Evolutionary conservation across 2,888 invertebrate genomes (phyloP), one percentile per base, ranked within the genome.

Genomic region (Microctonus hyperodae): DNA sequence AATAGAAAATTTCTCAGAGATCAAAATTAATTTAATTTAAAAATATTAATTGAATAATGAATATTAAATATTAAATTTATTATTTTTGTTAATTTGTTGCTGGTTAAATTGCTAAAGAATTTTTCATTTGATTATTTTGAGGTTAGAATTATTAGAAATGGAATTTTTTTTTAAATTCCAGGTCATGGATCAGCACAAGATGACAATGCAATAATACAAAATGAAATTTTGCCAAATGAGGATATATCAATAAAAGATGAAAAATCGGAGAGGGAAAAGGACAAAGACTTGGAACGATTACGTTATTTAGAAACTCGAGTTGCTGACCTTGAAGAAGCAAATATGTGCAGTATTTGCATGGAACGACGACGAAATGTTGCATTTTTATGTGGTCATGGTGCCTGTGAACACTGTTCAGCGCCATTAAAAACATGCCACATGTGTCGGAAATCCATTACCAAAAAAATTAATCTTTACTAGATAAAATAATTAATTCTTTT

Each of bases 261-360:
- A 0, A 74, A 74, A 35, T 74, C 69, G 13, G 76, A 78, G 16
- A 75, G 72, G 40, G 81, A 82, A 23, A 81, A 81, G 62, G 79
- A 83, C 33, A 82, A 81, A 67, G 78, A 82, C 35, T 69, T 83
- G 51, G 83, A 82, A 57, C 75, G 83, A 51, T 63, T 88, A 64
- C 83, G 85, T 40, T 90, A 90, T 77, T 84, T 93, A 64, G 93
- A 93, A 81, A 90, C 90, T 74, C 91, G 92, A 84, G 90, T 95
- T 69, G 92, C 92, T 51, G 94, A 95, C 84, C 90, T 95, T 73
- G 95, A 95, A 81, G 95, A 95, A 78, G 91, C 92, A 20, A 91
- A 92, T 77, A 90, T 91, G 80, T 95, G 95, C 79, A 90, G 92
- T 64, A 95, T 95, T 74, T 95, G 95, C 81, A 93, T 95, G 94